These are phyloP conservation scores for Novumbra hubbsi DNA, from an alignment of 2,797 vertebrate genomes.

Conservation along the genomic window DNA sequence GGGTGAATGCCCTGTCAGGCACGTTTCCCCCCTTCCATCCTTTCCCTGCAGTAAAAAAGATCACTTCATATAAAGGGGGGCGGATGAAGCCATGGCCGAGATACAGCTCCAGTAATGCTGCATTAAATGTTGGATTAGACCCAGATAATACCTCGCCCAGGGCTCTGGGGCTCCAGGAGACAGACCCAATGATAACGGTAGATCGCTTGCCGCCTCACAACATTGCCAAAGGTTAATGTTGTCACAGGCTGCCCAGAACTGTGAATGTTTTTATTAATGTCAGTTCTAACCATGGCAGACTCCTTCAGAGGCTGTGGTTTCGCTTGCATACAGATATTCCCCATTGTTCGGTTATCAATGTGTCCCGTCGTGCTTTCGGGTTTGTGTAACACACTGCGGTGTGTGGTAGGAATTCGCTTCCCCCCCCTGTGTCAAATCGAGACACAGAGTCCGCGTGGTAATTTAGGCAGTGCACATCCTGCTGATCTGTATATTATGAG, in stretches of 20 bases:
- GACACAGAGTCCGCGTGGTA: neutral
- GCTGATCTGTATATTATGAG: neutral
- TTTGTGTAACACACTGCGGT: neutral
- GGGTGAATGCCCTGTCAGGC: slow-evolving; percentile 26
- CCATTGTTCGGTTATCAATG: neutral
- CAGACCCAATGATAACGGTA: slow-evolving; percentile 3
- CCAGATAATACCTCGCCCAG: slow-evolving; percentile 11
- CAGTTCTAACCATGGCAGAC: neutral
- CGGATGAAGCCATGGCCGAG: slow-evolving; percentile 9
- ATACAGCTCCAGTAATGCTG: slow-evolving; percentile 9
- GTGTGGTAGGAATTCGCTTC: neutral
- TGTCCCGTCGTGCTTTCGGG: neutral
- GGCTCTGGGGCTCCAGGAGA: slow-evolving; percentile 4
- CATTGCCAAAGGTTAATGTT: slow-evolving; percentile 13
- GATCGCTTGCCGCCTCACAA: slow-evolving; percentile 6
- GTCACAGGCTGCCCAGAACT: neutral
- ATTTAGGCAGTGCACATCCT: neutral
- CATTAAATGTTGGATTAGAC: slow-evolving; percentile 13
- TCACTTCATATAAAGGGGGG: neutral
- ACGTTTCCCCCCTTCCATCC: neutral
- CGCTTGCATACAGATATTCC: neutral
- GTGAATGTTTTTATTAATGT: slow-evolving; percentile 5
- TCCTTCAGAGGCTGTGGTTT: neutral
- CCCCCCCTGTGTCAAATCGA: neutral
- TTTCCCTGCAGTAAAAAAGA: slow-evolving; percentile 18